Percentiles rank a stretch among this genome's conserved stretches.
Conservation (phyloP, 2,797 vertebrate species). For the Phalloptychus januarius region DNA sequence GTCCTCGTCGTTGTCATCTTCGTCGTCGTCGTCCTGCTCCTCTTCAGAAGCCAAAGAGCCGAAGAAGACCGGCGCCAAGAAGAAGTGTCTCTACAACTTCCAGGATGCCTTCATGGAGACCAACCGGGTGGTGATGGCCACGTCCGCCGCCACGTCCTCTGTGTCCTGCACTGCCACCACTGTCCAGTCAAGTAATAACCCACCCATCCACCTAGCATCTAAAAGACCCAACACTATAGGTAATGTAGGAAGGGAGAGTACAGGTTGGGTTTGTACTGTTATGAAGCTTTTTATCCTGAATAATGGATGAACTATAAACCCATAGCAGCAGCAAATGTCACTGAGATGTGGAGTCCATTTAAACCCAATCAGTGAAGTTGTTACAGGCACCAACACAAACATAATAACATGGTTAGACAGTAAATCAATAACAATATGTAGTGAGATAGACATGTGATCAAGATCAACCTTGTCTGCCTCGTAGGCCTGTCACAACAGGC, state of each 20-base stretch:
- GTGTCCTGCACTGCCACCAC: slow-evolving; percentile 97
- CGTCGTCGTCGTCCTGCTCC: slow-evolving; percentile 74
- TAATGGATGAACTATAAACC: background rate
- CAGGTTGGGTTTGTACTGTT: slow-evolving; percentile 54
- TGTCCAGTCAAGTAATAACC: slow-evolving; percentile 92
- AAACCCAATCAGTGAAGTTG: background rate
- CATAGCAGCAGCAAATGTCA: background rate
- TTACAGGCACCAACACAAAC: background rate
- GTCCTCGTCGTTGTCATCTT: slow-evolving; percentile 64
- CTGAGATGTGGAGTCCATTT: background rate
- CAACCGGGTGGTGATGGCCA: slow-evolving; percentile 94
- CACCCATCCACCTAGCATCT: slow-evolving; percentile 87
- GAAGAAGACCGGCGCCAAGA: slow-evolving; percentile 91
- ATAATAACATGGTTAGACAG: background rate
- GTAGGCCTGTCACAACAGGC: no score
- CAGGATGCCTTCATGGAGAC: slow-evolving; percentile 98
- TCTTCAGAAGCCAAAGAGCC: slow-evolving; percentile 88
- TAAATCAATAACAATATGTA: background rate
- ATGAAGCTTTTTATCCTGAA: background rate
- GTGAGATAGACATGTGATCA: background rate
- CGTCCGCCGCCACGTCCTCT: slow-evolving; percentile 92
- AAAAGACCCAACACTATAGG: slow-evolving; percentile 91
- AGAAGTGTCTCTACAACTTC: slow-evolving; percentile 99
- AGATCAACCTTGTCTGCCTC: background rate
- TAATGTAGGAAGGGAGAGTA: slow-evolving; percentile 72